phyloP scores from a whole-genome alignment of 2,113 vertebrate genomes.

The Nothoprocta pentlandii region DNA sequence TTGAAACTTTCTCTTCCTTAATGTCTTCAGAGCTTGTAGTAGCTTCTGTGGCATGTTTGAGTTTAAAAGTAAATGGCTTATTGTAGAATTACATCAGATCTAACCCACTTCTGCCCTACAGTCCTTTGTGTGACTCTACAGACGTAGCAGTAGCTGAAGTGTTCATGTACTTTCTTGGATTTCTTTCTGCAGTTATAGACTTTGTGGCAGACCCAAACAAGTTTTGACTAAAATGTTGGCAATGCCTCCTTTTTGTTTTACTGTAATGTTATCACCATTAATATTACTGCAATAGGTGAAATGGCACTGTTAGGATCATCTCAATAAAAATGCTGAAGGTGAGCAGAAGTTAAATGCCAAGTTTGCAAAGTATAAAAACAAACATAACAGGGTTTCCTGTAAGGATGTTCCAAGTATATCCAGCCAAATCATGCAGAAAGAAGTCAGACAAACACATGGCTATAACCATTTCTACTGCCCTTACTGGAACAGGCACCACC shows the following conservation, averaged over 20 bases:
- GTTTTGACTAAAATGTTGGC: background rate
- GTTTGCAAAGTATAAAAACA: background rate
- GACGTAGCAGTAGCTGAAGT: background rate
- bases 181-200: background rate
- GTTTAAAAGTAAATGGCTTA: background rate
- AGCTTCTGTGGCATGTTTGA: background rate
- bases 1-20: background rate
- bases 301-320: background rate
- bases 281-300: background rate
- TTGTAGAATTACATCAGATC: background rate
- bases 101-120: background rate
- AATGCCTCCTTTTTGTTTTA: background rate
- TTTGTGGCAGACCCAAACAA: background rate
- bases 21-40: background rate
- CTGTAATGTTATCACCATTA: background rate
- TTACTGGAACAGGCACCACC: constrained; percentile 80
- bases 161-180: background rate
- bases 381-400: background rate
- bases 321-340: background rate
- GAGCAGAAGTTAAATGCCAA: background rate
- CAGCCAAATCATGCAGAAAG: background rate
- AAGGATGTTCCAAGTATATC: background rate
- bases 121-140: background rate
- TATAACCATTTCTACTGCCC: constrained; percentile 1
- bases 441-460: background rate